These are phyloP conservation scores for Dorcus parallelipipedus DNA, from an alignment of 2,888 invertebrate species.

Conservation along the genomic window DNA sequence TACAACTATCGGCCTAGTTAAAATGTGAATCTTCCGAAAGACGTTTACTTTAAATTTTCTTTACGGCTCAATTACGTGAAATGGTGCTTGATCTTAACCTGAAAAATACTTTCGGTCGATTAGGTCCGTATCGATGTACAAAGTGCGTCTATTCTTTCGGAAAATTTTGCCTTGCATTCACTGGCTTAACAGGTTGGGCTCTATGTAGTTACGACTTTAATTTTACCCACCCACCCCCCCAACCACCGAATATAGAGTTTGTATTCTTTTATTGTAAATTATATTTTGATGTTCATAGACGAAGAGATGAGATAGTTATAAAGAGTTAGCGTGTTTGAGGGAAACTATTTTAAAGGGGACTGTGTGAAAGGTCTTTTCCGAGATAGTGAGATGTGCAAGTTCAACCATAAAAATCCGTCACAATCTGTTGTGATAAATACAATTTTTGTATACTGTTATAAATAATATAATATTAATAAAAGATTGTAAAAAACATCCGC, in stretches of 20 bases:
- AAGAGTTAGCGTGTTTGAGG: background rate
- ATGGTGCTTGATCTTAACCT: conserved; percentile 31
- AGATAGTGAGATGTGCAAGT: conserved; percentile 1
- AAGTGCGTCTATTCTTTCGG: background rate
- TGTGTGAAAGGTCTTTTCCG: too few relatives aligned
- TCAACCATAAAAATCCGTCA: conserved; percentile 38
- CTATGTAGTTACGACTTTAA: conserved; percentile 2
- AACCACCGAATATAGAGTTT: conserved; percentile 10
- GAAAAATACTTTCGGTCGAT: conserved; percentile 18
- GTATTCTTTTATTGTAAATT: conserved; percentile 9
- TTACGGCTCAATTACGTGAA: conserved; percentile 35
- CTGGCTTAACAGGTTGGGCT: conserved; percentile 27
- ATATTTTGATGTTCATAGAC: background rate
- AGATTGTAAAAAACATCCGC: background rate
- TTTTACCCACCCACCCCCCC: background rate
- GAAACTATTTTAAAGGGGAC: background rate
- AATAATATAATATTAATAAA: conserved; percentile 24
- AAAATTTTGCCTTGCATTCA: conserved; percentile 20
- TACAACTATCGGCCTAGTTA: conserved; percentile 24
- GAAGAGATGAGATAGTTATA: background rate
- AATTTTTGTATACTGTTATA: conserved; percentile 45
- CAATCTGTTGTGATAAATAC: conserved; percentile 42
- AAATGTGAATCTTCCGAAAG: conserved; percentile 6
- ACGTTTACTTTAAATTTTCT: conserved; percentile 10
- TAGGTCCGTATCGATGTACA: too few relatives aligned